Conservation (phyloP, 1,140 invertebrate genomes). For the Drosophila auraria region DNA sequence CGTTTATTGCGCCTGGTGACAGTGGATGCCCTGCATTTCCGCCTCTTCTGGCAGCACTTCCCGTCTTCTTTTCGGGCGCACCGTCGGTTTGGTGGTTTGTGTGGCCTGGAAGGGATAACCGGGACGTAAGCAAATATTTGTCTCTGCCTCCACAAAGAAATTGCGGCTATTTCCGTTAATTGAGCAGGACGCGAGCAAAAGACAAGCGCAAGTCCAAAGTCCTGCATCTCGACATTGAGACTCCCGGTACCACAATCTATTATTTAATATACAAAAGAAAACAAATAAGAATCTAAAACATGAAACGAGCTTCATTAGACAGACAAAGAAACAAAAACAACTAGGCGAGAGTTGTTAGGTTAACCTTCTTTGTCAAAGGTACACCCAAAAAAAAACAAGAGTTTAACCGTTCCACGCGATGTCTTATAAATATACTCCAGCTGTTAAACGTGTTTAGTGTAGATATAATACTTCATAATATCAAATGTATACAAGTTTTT, state of each 20-base stretch:
- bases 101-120: slow-evolving; percentile 44
- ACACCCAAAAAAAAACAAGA: too few species aligned
- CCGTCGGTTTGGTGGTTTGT: slow-evolving; percentile 19
- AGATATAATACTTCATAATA: too few species aligned
- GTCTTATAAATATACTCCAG: too few species aligned
- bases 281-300: too few species aligned
- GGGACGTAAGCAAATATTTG: slow-evolving; percentile 59
- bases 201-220: slow-evolving; percentile 12
- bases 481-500: too few species aligned
- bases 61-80: slow-evolving; percentile 21
- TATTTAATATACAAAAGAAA: too few species aligned
- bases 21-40: slow-evolving; percentile 2
- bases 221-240: background rate
- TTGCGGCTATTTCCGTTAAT: slow-evolving; percentile 63
- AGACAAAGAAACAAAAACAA: background rate
- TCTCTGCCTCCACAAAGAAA: slow-evolving; percentile 43
- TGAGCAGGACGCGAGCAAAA: slow-evolving; percentile 27
- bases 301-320: background rate
- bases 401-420: too few species aligned
- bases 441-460: too few species aligned
- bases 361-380: too few species aligned
- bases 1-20: slow-evolving; percentile 17
- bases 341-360: too few species aligned
- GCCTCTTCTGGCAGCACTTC: slow-evolving; percentile 18
- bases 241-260: background rate